Base-by-base conservation (phyloP, 1,140 invertebrate genomes). In the Ectropis grisescens region DNA sequence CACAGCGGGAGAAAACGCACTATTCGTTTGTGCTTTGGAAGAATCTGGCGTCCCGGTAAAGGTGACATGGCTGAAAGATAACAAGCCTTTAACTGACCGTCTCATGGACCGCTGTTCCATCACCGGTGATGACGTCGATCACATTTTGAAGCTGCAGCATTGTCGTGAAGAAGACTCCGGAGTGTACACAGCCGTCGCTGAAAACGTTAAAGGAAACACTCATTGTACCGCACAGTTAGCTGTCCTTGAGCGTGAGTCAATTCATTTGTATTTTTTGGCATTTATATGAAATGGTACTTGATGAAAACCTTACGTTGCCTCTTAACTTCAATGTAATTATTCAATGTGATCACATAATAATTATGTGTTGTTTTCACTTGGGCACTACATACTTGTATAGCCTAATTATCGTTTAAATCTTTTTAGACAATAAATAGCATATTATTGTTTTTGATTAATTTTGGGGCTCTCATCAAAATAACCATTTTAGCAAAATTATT, bases 41-140 rank as follows among this genome's bases (percentile, higher is more conserved):
- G 61, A 76, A 13, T 64, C 57, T 3, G 19, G 42, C 2, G 61
- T 62, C 6, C 67, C 84, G 31, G 82, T 88, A 41, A 82, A 86
- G 58, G 86, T 97, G 29, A 90, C 89, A 22, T 98, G 95, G 95
- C 71, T 96, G 31, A 96, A 95, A 67, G 92, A 96, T 69, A 96
- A 96, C 68, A 89, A 91, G 71, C 90, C 90, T 0, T 53, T 97
- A 36, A 88, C 90, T 19, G 92, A 93, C 52, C 86, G 84, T 37
- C 74, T 93, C 24, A 89, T 91, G 10, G 92, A 94, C 52, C 82
- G 93, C 5, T 87, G 94, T 24, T 86, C 86, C 29, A 85, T 88
- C 10, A 84, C 72, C 29, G 72, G 88, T 15, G 83, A 85, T 12
- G 66, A 78, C 25, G 79, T 79, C 6, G 80, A 72, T 1, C 91